These are phyloP conservation scores for Sebastolobus alascanus DNA, from an alignment of 2,797 vertebrate species.

Conservation along the genomic window DNA sequence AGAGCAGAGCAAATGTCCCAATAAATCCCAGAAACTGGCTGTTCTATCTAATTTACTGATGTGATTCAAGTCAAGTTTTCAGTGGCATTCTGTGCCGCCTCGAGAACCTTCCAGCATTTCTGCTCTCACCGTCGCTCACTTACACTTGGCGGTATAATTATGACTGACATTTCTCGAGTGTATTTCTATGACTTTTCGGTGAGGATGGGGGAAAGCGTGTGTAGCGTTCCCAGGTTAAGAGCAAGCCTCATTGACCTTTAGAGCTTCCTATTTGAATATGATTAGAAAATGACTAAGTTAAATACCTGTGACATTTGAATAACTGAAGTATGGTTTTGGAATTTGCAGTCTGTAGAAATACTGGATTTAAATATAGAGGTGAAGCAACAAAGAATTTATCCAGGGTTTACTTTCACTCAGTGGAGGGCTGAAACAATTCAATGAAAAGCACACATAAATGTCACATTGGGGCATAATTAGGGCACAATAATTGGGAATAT, in stretches of 20 bases:
- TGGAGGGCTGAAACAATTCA: conserved; percentile 29
- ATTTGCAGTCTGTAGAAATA: conserved; percentile 42
- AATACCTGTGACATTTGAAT: conserved; percentile 83
- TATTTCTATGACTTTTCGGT: conserved; percentile 63
- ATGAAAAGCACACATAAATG: conserved; percentile 56
- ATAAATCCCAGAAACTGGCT: conserved; percentile 54
- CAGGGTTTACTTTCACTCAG: conserved; percentile 31
- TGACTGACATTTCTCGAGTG: conserved; percentile 72
- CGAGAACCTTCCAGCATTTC: conserved; percentile 44
- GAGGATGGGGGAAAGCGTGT: conserved; percentile 46
- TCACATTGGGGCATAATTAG: conserved; percentile 48
- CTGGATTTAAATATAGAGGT: conserved; percentile 56
- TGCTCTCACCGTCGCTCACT: conserved; percentile 13
- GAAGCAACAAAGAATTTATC: conserved; percentile 41
- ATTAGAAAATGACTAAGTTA: conserved; percentile 72
- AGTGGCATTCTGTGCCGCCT: conserved; percentile 1
- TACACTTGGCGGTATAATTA: conserved; percentile 48
- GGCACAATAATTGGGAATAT: conserved; percentile 26
- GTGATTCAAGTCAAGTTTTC: conserved; percentile 32
- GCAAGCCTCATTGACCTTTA: conserved; percentile 74
- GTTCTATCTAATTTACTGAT: conserved; percentile 45
- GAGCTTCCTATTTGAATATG: conserved; percentile 62
- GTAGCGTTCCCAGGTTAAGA: conserved; percentile 62
- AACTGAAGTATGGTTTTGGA: conserved; percentile 46
- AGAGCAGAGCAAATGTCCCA: conserved; percentile 49